Base-by-base conservation (phyloP, 1,140 invertebrate species). In the Zaprionus inermis region DNA sequence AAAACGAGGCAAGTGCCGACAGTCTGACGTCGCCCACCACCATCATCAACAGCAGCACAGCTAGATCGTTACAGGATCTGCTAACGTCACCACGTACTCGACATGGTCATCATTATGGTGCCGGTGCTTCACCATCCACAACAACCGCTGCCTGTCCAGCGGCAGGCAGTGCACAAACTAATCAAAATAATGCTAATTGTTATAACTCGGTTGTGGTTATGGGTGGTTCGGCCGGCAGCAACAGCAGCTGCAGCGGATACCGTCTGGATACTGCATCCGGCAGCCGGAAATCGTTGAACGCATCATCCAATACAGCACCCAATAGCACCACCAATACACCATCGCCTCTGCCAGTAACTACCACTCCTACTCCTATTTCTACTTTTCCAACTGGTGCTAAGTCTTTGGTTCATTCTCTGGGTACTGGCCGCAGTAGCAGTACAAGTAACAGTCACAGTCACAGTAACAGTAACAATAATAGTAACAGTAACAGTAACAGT, bases 1-100 rank as follows among this genome's bases (percentile, higher is more conserved):
- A 90, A 91, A 91, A 91, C 58, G 90, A 91, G 90, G 90, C 90
- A 91, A 91, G 90, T 91, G 86, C 90, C 85, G 81, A 90, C 81
- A 90, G 80, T 90, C 81, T 90, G 86, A 90, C 85, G 85, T 90
- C 86, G 85, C 85, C 81, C 70, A 90, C 78, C 74, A 83, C 78
- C 79, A 88, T 77, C 79, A 84, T 46, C 66, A 71, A 51, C 59
- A 71, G 38, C 16, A 89, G 58, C 54, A 65, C 66, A 9, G 54
- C 72, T 38, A 79, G 83, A 72, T 91, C 90, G n/a, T 65, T 91
- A 41, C 90, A 91, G 64, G 82, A 91, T 78, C 81, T 91, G 77
- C 79, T 91, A 41, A 91, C 90, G 11, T 91, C 90, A 77, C 90
- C 90, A 51, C 80, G 90, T 32, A 85, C 80, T 64, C 60, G 76